Evolutionary conservation across 2,113 vertebrate genomes (phyloP).

Genomic region (Myrmophylax atrothorax): DNA sequence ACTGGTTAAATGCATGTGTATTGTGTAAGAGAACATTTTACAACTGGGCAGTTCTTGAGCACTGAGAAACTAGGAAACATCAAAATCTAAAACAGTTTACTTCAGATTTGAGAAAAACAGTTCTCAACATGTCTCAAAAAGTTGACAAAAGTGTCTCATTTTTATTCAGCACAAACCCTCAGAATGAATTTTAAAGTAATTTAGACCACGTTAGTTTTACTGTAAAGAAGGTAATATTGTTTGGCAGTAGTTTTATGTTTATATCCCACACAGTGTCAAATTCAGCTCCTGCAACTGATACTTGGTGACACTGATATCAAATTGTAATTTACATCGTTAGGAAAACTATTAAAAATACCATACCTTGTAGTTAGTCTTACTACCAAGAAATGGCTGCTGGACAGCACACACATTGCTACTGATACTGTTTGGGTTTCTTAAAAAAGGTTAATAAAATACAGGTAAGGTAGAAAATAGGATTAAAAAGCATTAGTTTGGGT

Average conservation of each 20-base stretch:
- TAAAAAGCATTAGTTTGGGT: slow-evolving; percentile 52
- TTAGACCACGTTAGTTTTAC: slow-evolving; percentile 8
- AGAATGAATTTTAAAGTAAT: slow-evolving; percentile 5
- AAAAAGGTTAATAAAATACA: slow-evolving; percentile 68
- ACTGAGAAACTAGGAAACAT: slow-evolving; percentile 34
- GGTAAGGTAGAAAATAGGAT: slow-evolving; percentile 65
- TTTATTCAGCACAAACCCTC: slow-evolving; percentile 38
- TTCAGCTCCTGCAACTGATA: slow-evolving; percentile 31
- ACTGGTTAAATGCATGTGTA: background rate
- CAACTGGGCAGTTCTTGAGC: background rate
- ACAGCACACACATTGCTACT: slow-evolving; percentile 43
- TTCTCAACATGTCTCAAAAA: background rate
- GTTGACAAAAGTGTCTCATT: background rate
- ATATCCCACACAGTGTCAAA: slow-evolving; percentile 50
- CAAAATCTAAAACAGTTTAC: slow-evolving; percentile 19
- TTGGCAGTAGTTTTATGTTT: slow-evolving; percentile 53
- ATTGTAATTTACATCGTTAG: slow-evolving; percentile 52
- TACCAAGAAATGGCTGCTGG: slow-evolving; percentile 55
- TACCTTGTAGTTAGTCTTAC: slow-evolving; percentile 34
- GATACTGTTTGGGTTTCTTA: background rate
- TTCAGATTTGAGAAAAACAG: slow-evolving; percentile 17
- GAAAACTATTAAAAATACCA: slow-evolving; percentile 65
- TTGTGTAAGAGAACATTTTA: slow-evolving; percentile 16
- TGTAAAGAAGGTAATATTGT: background rate
- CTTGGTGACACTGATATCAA: slow-evolving; percentile 40